Conservation (phyloP, 2,113 vertebrate genomes). For the Centropristis striata region DNA sequence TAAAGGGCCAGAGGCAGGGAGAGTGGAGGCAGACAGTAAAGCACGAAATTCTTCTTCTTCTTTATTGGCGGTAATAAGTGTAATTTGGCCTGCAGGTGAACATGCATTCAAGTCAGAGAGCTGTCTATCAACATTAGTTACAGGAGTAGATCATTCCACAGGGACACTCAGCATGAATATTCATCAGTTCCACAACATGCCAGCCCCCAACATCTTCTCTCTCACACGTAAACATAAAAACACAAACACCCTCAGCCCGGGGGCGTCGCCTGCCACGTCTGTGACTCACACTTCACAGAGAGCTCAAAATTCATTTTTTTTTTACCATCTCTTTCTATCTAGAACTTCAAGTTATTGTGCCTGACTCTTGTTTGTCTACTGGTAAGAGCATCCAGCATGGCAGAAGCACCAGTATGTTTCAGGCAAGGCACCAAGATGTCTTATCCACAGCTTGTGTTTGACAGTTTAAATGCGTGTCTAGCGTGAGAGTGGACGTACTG, state of each 20-base stretch:
- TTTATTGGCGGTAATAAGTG: constrained; percentile 67
- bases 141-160: constrained; percentile 72
- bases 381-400: background rate
- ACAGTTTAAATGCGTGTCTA: background rate
- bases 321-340: constrained; percentile 3
- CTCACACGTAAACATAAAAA: constrained; percentile 60
- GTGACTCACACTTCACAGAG: constrained; percentile 64
- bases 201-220: constrained; percentile 48
- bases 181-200: constrained; percentile 79
- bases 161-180: constrained; percentile 83
- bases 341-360: constrained; percentile 4
- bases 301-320: constrained; percentile 13
- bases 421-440: background rate
- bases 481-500: constrained; percentile 83
- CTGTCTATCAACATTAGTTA: constrained; percentile 83
- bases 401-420: background rate
- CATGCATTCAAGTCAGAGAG: constrained; percentile 62
- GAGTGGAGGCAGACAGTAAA: constrained; percentile 30
- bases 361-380: background rate
- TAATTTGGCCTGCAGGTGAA: constrained; percentile 80
- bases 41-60: constrained; percentile 20
- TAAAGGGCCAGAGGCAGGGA: constrained; percentile 34
- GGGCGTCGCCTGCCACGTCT: constrained; percentile 36
- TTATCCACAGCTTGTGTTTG: background rate
- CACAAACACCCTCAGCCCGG: constrained; percentile 54